Evolutionary conservation across 1,140 invertebrate species (phyloP).

Genomic region (Scylla paramamosain): DNA sequence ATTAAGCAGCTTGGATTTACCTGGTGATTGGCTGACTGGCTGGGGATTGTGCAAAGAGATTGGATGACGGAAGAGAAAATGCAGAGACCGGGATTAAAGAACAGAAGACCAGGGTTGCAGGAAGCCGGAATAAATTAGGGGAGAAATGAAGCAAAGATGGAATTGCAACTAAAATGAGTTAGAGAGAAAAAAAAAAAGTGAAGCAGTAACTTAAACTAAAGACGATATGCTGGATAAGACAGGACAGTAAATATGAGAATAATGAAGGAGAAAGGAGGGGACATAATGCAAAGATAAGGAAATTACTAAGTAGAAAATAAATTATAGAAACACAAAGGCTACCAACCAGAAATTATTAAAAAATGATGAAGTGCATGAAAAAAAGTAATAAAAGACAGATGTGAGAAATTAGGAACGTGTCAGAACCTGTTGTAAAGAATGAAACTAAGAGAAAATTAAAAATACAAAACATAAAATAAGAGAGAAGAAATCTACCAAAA

Average conservation of each 20-base stretch:
- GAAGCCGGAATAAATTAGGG: background rate
- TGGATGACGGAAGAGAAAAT: constrained; percentile 11
- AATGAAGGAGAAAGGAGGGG: background rate
- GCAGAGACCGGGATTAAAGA: background rate
- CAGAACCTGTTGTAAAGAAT: too few species aligned
- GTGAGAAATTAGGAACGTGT: background rate
- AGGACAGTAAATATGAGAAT: background rate
- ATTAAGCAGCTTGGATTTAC: constrained; percentile 5
- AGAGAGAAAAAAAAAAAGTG: background rate
- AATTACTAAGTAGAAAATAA: background rate
- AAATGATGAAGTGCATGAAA: background rate
- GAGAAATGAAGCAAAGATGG: background rate
- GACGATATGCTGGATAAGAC: background rate
- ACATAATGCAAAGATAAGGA: background rate
- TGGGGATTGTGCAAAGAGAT: background rate
- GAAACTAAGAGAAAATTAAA: background rate
- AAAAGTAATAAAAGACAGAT: background rate
- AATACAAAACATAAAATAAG: background rate
- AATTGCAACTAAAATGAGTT: too few species aligned
- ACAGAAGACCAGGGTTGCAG: background rate
- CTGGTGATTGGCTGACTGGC: background rate
- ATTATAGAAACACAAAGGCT: background rate
- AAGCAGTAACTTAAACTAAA: background rate
- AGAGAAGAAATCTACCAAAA: background rate
- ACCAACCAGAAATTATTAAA: background rate